Base-by-base conservation (phyloP, 1,140 invertebrate species). In the Oncopodura yosiiana region DNA sequence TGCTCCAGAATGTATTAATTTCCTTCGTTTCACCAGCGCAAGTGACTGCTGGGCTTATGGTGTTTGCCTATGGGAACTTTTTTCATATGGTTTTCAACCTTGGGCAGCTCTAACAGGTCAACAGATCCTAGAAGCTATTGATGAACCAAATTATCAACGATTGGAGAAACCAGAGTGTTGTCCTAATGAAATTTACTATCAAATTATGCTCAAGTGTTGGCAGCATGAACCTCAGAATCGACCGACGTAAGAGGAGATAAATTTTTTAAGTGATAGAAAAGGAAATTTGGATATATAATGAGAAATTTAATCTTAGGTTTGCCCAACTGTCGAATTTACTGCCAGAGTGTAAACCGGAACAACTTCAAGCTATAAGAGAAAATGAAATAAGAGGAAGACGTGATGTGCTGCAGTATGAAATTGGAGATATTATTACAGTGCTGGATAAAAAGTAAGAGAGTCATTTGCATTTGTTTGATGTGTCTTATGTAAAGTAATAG, bases 51-150 rank as follows among this genome's bases (percentile, higher is more conserved):
- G 94, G 94, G 90, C 93, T 0, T 99, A 86, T 72, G 94, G 86
- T 9, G 93, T 98, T 0, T 94, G 92, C n/a, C 70, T 99, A 0
- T 99, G 94, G 94, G 95, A 99, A 72, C 94, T 98, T 87, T 97
- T 97, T 68, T 91, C 89, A 11, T 96, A 95, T 67, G 62, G 94
- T 9, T 92, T 94, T 67, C 92, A 96, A 70, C 94, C 94, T 0
- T 98, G 94, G 94, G 86, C 88, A 0, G 94, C 90, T 0, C 75
- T 94, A 21, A 94, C 90, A 0, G 94, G 94, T 0, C 86, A 93
- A 63, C 85, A 99, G 74, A 97, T 98, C 60, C 71, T 98, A 1
- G 89, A 95, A 68, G 87, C 91, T 1, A 94, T 99, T 48, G 94
- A 98, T 71, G 82, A 86, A 53, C 93, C 94, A 2, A 88, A 90